Conservation (phyloP, 2,888 invertebrate genomes). For the Petrolisthes manimaculis region DNA sequence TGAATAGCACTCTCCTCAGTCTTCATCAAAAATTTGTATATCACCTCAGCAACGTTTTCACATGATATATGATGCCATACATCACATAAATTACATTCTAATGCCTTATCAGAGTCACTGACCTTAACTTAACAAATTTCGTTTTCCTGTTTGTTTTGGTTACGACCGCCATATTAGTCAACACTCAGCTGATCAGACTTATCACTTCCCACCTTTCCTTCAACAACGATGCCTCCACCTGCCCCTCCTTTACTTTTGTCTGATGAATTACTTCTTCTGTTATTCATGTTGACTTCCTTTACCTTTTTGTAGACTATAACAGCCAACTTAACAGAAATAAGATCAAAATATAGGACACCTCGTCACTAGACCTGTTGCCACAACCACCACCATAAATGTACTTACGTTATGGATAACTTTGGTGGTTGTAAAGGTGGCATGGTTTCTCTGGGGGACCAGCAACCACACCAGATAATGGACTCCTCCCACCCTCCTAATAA, state of each 20-base stretch:
- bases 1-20: too few relatives aligned
- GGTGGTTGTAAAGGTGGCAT: too few relatives aligned
- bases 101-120: too few relatives aligned
- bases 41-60: too few relatives aligned
- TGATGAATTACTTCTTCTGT: not conserved
- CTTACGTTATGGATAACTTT: too few relatives aligned
- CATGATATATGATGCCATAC: constrained; percentile 13
- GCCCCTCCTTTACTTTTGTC: not conserved
- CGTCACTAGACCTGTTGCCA: constrained; percentile 1
- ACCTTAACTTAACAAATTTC: not conserved
- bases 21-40: too few relatives aligned
- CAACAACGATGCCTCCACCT: not conserved
- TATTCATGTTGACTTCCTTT: constrained; percentile 4
- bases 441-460: too few relatives aligned
- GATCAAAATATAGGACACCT: constrained; percentile 1
- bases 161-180: not conserved
- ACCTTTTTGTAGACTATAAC: not conserved
- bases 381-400: not conserved
- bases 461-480: too few relatives aligned
- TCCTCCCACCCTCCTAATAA: too few relatives aligned
- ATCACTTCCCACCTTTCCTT: not conserved
- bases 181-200: constrained; percentile 4
- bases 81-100: constrained; percentile 20
- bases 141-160: not conserved
- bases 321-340: constrained; percentile 7